Evolutionary conservation across 2,797 vertebrate genomes (phyloP).

Genomic region (Oryzias dopingdopingensis): DNA sequence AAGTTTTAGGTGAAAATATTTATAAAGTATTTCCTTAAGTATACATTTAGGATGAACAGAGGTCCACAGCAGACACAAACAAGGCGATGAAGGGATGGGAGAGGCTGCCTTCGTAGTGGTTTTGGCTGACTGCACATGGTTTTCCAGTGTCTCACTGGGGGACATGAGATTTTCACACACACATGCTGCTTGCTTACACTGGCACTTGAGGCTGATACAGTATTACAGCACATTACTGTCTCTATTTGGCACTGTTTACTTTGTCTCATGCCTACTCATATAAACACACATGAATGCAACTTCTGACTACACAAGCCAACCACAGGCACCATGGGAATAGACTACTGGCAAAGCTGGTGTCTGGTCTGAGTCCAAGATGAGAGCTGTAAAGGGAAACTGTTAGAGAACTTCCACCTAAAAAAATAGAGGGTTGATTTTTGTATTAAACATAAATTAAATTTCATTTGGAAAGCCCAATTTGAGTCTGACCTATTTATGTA

Average conservation of each 20-base stretch:
- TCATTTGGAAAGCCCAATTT: slow-evolving; percentile 13
- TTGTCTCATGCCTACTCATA: slow-evolving; percentile 63
- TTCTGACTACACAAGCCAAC: slow-evolving; percentile 70
- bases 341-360: slow-evolving; percentile 67
- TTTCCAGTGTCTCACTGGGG: slow-evolving; percentile 66
- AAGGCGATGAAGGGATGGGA: slow-evolving; percentile 17
- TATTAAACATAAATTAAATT: slow-evolving; percentile 1
- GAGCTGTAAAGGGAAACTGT: slow-evolving; percentile 35
- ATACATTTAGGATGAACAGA: slow-evolving; percentile 21
- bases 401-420: slow-evolving; percentile 33
- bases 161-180: slow-evolving; percentile 66
- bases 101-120: slow-evolving; percentile 38
- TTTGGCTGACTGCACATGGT: slow-evolving; percentile 60
- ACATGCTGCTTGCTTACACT: slow-evolving; percentile 64
- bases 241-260: slow-evolving; percentile 69
- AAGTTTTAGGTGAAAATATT: no score
- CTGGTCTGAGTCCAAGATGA: slow-evolving; percentile 64
- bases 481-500: neutral
- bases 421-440: slow-evolving; percentile 9
- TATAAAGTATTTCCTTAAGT: neutral
- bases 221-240: slow-evolving; percentile 69
- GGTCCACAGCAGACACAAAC: slow-evolving; percentile 11
- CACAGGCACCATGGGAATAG: slow-evolving; percentile 66
- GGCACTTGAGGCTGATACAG: slow-evolving; percentile 65
- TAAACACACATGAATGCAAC: slow-evolving; percentile 64